phyloP scores from a whole-genome alignment of 2,888 invertebrate genomes.

The Lamellibrachia columna region DNA sequence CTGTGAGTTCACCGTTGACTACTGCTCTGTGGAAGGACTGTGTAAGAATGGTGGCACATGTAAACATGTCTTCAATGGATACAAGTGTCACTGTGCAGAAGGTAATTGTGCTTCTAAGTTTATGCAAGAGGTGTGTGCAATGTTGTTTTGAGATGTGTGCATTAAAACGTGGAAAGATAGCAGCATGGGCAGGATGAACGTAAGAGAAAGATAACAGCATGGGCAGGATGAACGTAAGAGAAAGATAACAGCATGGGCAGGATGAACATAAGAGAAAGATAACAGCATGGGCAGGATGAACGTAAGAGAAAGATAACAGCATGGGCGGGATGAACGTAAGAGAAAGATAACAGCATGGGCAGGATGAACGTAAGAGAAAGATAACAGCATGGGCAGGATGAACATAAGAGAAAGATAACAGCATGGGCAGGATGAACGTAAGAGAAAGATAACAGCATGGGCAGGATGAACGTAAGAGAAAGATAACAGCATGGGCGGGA shows the following conservation, averaged over 20 bases:
- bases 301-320: background rate
- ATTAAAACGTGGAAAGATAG: background rate
- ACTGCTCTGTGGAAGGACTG: conserved; percentile 71
- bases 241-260: background rate
- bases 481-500: background rate
- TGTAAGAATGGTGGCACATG: conserved; percentile 46
- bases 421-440: background rate
- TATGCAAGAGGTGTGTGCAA: background rate
- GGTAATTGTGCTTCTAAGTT: conserved; percentile 38
- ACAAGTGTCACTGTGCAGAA: conserved; percentile 44
- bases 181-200: background rate
- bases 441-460: background rate
- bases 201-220: background rate
- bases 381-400: background rate
- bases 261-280: background rate
- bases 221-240: background rate
- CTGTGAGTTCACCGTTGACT: conserved; percentile 89
- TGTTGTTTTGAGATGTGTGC: background rate
- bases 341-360: background rate
- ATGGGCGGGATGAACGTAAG: background rate
- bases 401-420: background rate
- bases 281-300: background rate
- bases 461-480: background rate
- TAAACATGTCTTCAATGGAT: conserved; percentile 35
- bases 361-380: background rate